A percentile compares a stretch with the other conserved stretches of the same genome.
phyloP scores from a whole-genome alignment of 2,113 vertebrate genomes.

The Polypterus bichir region DNA sequence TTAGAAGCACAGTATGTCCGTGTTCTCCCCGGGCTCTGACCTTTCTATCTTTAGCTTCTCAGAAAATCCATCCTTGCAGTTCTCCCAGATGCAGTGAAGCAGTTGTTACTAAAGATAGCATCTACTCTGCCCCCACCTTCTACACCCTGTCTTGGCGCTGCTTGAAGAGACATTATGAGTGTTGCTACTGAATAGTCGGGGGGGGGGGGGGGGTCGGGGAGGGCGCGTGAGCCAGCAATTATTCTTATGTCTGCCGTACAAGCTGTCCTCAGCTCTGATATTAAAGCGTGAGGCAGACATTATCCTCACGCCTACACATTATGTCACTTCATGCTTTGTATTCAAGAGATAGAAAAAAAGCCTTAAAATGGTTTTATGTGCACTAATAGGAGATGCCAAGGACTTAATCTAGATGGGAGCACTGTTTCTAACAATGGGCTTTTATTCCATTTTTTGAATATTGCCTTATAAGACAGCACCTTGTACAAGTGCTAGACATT shows the following conservation, averaged over 20 bases:
- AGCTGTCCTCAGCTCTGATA: too few relatives aligned
- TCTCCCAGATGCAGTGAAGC: constrained; percentile 18
- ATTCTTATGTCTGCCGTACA: too few relatives aligned
- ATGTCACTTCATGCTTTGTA: background rate
- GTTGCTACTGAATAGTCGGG: too few relatives aligned
- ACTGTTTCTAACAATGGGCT: background rate
- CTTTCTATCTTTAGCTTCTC: constrained; percentile 20
- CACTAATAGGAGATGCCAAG: background rate
- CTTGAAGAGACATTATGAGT: background rate
- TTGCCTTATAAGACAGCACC: too few relatives aligned
- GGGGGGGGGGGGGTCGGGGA: too few relatives aligned
- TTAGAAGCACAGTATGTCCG: constrained; percentile 12
- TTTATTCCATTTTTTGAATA: background rate
- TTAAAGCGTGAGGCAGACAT: background rate
- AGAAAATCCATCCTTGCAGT: constrained; percentile 3
- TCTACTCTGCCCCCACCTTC: constrained; percentile 10
- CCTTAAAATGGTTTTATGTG: background rate
- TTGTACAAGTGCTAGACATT: too few relatives aligned
- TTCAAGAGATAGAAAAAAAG: background rate
- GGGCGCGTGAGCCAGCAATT: too few relatives aligned
- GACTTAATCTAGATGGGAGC: background rate
- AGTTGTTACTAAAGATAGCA: constrained; percentile 29
- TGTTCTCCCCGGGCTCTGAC: constrained; percentile 12
- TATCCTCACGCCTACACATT: background rate
- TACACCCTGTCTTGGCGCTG: background rate